Conservation (phyloP, 2,113 vertebrate species). For the Diadophis punctatus region DNA sequence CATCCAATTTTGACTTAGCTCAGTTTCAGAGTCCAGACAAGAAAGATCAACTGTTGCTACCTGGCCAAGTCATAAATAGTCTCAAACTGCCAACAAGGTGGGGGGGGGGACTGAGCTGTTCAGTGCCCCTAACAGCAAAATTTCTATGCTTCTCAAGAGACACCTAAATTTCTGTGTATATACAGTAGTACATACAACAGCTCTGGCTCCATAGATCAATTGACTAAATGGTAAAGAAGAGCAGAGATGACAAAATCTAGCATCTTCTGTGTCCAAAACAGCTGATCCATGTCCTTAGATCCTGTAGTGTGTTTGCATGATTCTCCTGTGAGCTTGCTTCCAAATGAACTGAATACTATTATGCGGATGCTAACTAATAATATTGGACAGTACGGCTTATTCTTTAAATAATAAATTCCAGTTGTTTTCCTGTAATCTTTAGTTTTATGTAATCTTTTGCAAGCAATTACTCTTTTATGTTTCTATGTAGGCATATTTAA, state of each 20-base stretch:
- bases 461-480: background rate
- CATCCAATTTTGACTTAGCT: background rate
- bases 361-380: background rate
- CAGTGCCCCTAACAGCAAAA: background rate
- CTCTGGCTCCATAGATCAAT: background rate
- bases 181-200: background rate
- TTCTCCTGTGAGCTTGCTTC: background rate
- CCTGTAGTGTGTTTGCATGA: background rate
- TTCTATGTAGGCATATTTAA: background rate
- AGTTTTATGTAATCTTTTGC: background rate
- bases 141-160: background rate
- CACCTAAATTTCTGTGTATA: background rate
- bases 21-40: background rate
- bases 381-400: background rate
- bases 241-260: background rate
- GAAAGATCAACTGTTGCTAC: background rate
- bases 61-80: background rate
- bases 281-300: background rate
- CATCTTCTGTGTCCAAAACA: background rate
- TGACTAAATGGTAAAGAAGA: background rate
- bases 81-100: background rate
- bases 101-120: fast-evolving
- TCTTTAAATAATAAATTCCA: background rate
- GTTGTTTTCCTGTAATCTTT: background rate
- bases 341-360: background rate